These are phyloP conservation scores for Enteromius afrohamiltoni DNA, from an alignment of 2,797 vertebrate genomes.

Conservation along the genomic window DNA sequence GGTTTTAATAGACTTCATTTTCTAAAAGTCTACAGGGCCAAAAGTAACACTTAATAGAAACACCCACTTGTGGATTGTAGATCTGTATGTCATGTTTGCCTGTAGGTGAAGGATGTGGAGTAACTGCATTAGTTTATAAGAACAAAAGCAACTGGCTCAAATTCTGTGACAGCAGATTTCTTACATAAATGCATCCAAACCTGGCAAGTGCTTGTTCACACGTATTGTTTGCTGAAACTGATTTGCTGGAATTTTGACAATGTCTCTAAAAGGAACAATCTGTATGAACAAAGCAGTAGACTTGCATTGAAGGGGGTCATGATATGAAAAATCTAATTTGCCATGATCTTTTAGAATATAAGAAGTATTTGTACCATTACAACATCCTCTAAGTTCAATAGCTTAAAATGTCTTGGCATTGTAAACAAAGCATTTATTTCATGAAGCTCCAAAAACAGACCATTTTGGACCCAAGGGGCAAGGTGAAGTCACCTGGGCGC, in stretches of 20 bases:
- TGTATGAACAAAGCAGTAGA: background rate
- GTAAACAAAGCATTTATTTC: background rate
- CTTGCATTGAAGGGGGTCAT: background rate
- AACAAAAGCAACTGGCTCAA: background rate
- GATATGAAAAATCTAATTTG: background rate
- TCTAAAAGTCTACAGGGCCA: background rate
- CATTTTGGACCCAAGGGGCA: background rate
- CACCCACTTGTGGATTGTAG: background rate
- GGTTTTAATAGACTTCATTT: background rate
- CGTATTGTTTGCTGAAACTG: background rate
- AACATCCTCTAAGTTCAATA: too few relatives aligned
- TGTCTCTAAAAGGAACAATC: background rate
- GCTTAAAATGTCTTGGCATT: too few relatives aligned
- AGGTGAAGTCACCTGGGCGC: background rate
- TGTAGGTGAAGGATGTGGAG: background rate
- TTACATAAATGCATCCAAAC: background rate
- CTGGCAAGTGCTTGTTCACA: background rate
- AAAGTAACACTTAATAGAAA: slow-evolving; percentile 2
- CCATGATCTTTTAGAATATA: background rate
- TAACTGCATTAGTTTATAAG: background rate
- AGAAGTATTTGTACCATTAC: background rate
- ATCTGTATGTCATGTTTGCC: background rate
- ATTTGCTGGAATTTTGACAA: background rate
- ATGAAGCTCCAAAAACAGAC: too few relatives aligned
- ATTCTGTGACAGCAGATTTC: background rate